Conservation (phyloP, 2,888 invertebrate species). For the Trachelus stipa region DNA sequence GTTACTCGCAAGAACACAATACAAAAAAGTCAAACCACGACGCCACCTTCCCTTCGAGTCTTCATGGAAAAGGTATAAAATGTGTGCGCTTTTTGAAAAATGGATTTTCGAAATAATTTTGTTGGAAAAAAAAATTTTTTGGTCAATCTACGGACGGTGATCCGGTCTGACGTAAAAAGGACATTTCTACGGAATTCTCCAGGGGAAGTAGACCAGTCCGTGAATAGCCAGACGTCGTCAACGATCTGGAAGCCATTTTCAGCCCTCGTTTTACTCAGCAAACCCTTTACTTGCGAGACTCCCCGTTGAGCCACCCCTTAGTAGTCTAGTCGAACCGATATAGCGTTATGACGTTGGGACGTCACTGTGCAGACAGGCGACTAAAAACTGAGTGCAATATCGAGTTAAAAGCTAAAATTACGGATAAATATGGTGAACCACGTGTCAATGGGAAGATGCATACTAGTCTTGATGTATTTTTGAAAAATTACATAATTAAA, state of each 20-base stretch:
- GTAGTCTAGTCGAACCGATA: not conserved
- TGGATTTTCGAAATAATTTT: not conserved
- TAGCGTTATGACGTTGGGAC: not conserved
- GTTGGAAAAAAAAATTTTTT: not conserved
- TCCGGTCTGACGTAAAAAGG: not conserved
- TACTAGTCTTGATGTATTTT: too few species aligned
- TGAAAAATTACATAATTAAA: not conserved
- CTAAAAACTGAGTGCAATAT: too few species aligned
- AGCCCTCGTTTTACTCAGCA: not conserved
- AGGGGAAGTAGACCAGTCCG: not conserved
- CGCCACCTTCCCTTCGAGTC: constrained; percentile 44
- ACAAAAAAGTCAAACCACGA: constrained; percentile 35
- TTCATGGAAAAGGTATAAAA: constrained; percentile 72
- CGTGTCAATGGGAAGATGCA: too few species aligned
- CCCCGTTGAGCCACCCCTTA: not conserved
- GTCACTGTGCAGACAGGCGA: too few species aligned
- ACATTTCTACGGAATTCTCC: not conserved
- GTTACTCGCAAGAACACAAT: constrained; percentile 19
- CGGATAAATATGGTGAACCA: too few species aligned
- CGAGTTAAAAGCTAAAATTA: too few species aligned
- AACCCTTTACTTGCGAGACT: not conserved
- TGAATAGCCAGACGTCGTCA: not conserved
- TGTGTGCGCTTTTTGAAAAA: constrained; percentile 33
- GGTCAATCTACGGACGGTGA: constrained; percentile 21
- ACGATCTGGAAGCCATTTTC: not conserved